These are phyloP conservation scores for Catonia carolina DNA, from an alignment of 2,888 invertebrate species.

Conservation along the genomic window DNA sequence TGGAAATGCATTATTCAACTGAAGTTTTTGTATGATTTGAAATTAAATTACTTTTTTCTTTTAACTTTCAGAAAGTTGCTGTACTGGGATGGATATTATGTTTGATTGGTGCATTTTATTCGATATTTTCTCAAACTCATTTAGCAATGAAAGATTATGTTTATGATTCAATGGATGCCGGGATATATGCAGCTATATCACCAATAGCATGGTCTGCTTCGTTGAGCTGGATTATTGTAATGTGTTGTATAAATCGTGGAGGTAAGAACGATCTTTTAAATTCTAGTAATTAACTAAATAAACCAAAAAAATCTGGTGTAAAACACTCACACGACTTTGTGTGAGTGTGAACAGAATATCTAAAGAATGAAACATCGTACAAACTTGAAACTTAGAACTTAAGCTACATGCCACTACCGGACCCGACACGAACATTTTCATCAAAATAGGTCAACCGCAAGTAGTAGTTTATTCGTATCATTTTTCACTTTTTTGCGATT, in stretches of 20 bases:
- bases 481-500: too few relatives aligned
- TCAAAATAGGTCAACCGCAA: too few relatives aligned
- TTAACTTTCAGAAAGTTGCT: constrained; percentile 27
- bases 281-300: background rate
- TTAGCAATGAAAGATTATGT: constrained; percentile 49
- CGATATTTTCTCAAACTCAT: constrained; percentile 49
- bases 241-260: constrained; percentile 48
- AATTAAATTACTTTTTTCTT: background rate
- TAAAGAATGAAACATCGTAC: too few relatives aligned
- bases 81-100: constrained; percentile 28
- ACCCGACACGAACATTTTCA: too few relatives aligned
- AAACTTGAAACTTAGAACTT: too few relatives aligned
- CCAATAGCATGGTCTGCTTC: constrained; percentile 53
- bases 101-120: constrained; percentile 25
- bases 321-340: too few relatives aligned
- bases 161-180: constrained; percentile 48
- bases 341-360: too few relatives aligned
- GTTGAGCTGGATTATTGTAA: constrained; percentile 49
- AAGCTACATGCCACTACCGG: too few relatives aligned
- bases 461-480: too few relatives aligned
- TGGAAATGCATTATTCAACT: too few relatives aligned
- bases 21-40: too few relatives aligned
- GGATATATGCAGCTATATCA: constrained; percentile 51
- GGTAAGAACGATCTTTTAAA: constrained; percentile 41
- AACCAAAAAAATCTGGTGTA: background rate